A percentile compares a stretch with the other conserved stretches of the same genome.
Evolutionary conservation across 37 sponge, comb jelly and placozoan genomes (phyloP).

Genomic region (Halichondria panicea): DNA sequence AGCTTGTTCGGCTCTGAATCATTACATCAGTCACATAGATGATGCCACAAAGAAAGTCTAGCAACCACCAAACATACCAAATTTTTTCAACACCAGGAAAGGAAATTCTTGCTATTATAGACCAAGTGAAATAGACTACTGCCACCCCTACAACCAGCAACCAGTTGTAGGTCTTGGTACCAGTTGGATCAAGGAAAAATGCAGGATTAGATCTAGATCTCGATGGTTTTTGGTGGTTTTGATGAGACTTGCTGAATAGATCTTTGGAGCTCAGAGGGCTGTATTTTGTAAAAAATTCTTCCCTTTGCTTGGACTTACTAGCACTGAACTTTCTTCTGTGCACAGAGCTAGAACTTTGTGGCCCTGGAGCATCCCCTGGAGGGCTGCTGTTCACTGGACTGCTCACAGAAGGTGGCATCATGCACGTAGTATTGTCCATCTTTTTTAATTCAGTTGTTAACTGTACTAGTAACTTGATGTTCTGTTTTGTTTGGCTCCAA

Average conservation of each 20-base stretch:
- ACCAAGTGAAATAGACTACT: conserved; percentile 40
- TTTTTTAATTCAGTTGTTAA: too few relatives aligned
- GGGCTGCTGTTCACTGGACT: too few relatives aligned
- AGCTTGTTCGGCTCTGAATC: conserved; percentile 49
- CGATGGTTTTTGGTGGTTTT: background rate
- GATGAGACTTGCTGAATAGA: background rate
- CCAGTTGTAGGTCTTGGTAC: conserved; percentile 22
- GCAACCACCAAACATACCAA: conserved; percentile 17
- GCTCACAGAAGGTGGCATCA: too few relatives aligned
- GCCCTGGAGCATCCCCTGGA: too few relatives aligned
- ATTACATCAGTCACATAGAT: conserved; percentile 32
- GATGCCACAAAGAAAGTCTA: conserved; percentile 20
- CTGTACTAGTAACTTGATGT: too few relatives aligned
- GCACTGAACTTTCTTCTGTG: background rate
- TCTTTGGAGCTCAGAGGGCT: conserved; percentile 29
- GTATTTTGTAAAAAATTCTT: conserved; percentile 32
- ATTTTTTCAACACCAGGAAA: background rate
- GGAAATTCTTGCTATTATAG: conserved; percentile 2
- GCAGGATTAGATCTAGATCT: background rate
- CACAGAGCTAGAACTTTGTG: too few relatives aligned
- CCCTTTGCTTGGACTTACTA: background rate
- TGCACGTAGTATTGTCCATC: too few relatives aligned
- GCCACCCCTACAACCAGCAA: conserved; percentile 9
- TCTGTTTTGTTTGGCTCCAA: too few relatives aligned
- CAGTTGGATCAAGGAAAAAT: conserved; percentile 27